Base-by-base conservation (phyloP, 2,888 invertebrate species). In the Drosophila ezoana region DNA sequence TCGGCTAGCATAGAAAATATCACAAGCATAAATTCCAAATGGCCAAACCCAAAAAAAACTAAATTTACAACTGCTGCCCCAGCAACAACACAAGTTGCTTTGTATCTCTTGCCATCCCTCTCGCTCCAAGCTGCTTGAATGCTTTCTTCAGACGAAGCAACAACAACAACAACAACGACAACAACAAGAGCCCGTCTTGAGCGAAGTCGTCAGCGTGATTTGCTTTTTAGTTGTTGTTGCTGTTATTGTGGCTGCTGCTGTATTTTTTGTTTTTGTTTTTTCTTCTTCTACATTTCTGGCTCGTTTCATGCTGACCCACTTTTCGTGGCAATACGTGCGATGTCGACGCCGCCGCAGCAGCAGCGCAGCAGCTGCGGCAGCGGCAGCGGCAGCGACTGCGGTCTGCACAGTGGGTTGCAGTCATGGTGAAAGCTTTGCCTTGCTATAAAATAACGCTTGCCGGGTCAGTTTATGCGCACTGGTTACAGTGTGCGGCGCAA, bases 291-390 rank as follows among this genome's bases (percentile, higher is more conserved):
- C 64, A 81, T 87, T 84, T 87, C 70, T 81, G 89, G 87, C 84
- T 89, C 77, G 81, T 86, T 88, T 84, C 81, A 86, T 82, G 89
- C 74, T 85, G 84, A 85, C 90, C 84, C 89, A 85, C 84, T 85
- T 85, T 81, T 85, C 71, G 76, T 62, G 71, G 74, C 87, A 71
- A 72, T 85, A 85, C 90, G 84, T 89, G 84, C 74, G 66, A 57
- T 63, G 76, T 61, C 47, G 63, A 64, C 74, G 74, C 56, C 72
- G 80, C 64, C 51, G 71, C 70, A 54, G 75, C 72, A 23, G 6
- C 23, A 23, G 23, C 6, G 5, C 23, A 23, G 23, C 6, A 8
- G 23, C 23, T 47, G 35, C 47, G 20, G 16, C 44, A 20, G 60
- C 44, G 40, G 8, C 49, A 32, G 60, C 51, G 38, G 8, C 44